Evolutionary conservation across 2,888 invertebrate species (phyloP).

Genomic region (Cartodere bifasciata): DNA sequence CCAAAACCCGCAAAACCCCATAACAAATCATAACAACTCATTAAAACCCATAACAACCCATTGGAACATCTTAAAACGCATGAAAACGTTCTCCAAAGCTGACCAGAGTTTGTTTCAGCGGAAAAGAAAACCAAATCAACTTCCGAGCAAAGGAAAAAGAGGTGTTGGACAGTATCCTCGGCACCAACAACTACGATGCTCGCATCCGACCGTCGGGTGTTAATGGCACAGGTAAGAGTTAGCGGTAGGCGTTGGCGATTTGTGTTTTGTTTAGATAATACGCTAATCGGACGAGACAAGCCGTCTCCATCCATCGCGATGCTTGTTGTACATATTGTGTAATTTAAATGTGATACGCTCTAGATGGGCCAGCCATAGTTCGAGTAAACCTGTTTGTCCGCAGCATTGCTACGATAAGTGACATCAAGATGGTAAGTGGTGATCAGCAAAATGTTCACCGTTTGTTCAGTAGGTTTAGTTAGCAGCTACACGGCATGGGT

Average conservation of each 20-base stretch:
- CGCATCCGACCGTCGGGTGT: conserved; percentile 86
- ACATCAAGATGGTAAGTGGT: conserved; percentile 98
- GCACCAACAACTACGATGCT: conserved; percentile 83
- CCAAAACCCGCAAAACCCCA: no score
- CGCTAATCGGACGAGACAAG: no score
- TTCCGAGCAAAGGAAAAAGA: conserved; percentile 91
- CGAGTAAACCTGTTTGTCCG: conserved; percentile 96
- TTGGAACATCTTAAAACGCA: no score
- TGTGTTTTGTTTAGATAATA: no score
- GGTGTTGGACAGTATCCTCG: conserved; percentile 85
- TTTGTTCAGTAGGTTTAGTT: conserved; percentile 8
- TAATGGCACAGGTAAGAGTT: conserved; percentile 78
- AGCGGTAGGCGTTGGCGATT: no score
- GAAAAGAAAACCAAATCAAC: conserved; percentile 71
- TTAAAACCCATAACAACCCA: no score
- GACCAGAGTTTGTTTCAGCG: conserved; percentile 37
- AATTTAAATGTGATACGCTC: conserved; percentile 33
- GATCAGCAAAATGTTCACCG: no score
- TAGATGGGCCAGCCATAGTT: conserved; percentile 95
- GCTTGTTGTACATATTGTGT: conserved; percentile 30
- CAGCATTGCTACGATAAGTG: conserved; percentile 96
- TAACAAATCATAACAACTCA: no score
- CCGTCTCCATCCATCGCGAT: no score
- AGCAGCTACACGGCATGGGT: conserved; percentile 28
- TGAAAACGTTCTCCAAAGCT: background rate